Evolutionary conservation across 2,113 vertebrate species (phyloP).

Genomic region (Nematolebias whitei): DNA sequence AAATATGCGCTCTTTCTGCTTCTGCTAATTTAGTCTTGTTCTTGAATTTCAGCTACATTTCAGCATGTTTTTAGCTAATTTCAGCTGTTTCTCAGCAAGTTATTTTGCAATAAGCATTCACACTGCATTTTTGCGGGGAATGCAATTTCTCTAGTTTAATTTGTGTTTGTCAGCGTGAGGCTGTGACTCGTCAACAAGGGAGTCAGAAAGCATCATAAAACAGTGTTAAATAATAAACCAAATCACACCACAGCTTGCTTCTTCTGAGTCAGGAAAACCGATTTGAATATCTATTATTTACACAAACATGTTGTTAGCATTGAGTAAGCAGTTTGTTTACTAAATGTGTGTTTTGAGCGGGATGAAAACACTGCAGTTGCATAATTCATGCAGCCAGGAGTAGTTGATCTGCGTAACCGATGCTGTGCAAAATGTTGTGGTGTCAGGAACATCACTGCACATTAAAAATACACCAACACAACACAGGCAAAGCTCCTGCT

Average conservation of each 20-base stretch:
- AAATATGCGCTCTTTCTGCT: too few relatives aligned
- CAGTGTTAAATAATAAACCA: slow-evolving; percentile 76
- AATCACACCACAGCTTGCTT: slow-evolving; percentile 62
- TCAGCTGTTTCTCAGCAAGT: too few relatives aligned
- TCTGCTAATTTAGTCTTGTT: too few relatives aligned
- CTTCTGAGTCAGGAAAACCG: slow-evolving; percentile 51
- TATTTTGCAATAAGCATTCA: too few relatives aligned
- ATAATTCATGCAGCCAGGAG: slow-evolving; percentile 76
- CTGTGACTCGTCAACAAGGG: slow-evolving; percentile 15
- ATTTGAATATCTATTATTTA: slow-evolving; percentile 84
- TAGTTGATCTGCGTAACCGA: slow-evolving; percentile 68
- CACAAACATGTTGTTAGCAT: slow-evolving; percentile 78
- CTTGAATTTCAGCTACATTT: too few relatives aligned
- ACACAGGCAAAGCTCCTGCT: slow-evolving; percentile 62
- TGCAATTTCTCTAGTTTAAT: too few relatives aligned
- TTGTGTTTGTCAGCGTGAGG: slow-evolving; percentile 57
- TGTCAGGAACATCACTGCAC: slow-evolving; percentile 71
- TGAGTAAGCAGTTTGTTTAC: slow-evolving; percentile 84
- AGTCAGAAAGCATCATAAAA: slow-evolving; percentile 15
- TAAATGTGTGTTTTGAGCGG: slow-evolving; percentile 74
- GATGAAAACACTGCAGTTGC: slow-evolving; percentile 61
- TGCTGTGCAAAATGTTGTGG: slow-evolving; percentile 69
- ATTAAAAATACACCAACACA: slow-evolving; percentile 81
- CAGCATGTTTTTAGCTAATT: too few relatives aligned
- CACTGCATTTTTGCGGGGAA: too few relatives aligned